Percentiles rank a stretch among this genome's conserved stretches.
phyloP scores from a whole-genome alignment of 2,113 vertebrate species.

The Smithornis capensis region DNA sequence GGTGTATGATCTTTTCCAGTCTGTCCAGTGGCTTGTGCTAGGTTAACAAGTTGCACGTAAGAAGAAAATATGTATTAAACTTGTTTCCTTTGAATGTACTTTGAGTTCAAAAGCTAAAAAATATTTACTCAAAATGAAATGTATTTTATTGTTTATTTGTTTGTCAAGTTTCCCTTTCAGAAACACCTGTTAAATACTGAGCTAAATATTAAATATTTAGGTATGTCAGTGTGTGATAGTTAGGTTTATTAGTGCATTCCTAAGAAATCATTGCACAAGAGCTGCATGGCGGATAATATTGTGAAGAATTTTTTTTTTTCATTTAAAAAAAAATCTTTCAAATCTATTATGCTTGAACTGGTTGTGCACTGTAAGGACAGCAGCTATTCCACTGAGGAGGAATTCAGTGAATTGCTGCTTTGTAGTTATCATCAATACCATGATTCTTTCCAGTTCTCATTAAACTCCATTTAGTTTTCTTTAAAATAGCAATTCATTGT shows the following conservation, averaged over 20 bases:
- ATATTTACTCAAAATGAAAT: not conserved
- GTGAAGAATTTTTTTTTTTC: conserved; percentile 2
- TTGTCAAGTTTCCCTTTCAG: not conserved
- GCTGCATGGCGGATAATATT: not conserved
- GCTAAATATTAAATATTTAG: not conserved
- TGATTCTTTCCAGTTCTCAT: conserved; percentile 61
- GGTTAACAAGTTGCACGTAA: not conserved
- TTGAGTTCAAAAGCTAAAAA: not conserved
- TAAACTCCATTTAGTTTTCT: conserved; percentile 8
- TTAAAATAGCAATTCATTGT: not conserved
- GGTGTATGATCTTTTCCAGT: not conserved
- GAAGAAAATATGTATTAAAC: not conserved
- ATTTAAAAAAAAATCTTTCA: not conserved
- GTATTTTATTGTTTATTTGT: not conserved
- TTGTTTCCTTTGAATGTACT: not conserved
- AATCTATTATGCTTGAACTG: conserved; percentile 32
- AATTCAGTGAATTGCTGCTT: conserved; percentile 65
- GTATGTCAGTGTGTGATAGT: not conserved
- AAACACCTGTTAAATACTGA: not conserved
- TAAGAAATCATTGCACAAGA: not conserved
- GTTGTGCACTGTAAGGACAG: conserved; percentile 13
- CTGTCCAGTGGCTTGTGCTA: not conserved
- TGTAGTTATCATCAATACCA: conserved; percentile 51
- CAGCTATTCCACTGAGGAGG: not conserved
- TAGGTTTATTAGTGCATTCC: not conserved